Base-by-base conservation (phyloP, 2,797 vertebrate genomes). In the Adrianichthys oophorus region DNA sequence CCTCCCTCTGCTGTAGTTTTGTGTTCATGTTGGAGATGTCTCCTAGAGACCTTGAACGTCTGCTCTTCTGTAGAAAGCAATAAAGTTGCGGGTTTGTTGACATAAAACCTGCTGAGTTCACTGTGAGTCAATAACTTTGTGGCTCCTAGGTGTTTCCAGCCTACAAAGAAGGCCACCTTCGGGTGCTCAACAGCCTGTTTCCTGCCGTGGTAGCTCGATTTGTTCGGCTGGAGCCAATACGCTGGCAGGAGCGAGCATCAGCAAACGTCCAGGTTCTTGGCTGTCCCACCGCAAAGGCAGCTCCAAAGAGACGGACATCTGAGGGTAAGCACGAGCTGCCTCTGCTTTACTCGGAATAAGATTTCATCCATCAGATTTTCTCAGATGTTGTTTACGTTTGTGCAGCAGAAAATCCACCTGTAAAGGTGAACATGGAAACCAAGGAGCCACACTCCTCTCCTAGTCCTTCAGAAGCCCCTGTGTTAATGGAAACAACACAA, bases 91-190 rank as follows among this genome's bases (percentile, higher is more conserved):
- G 13, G 45, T 14, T 4, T 40, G 16, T 17, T 37, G 49, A 4
- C 32, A 15, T 2, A 40, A 1, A 15, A 21, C 41, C 16, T 40
- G 18, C 42, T 13, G 13, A 55, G 19, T 41, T 52, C 45, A 65
- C 51, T 64, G 61, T 65, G 51, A 62, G 26, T 32, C 12, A 4
- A 8, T 6, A 29, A 3, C 21, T 50, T 52, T 24, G 17, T 70
- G 53, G 48, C 68, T 56, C 40, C 18, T 67, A 96, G 94, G 75
- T 95, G 73, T 95, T 96, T 77, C 85, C 87, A 76, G 92, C 93
- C 5, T 92, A 93, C 5, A 26, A 66, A 0, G 85, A 95, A 10
- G 92, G 90, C 29, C 84, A 84, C 3, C 73, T 85, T 23, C 72
- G 74, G 32, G 93, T 91, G 15, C 89, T 89, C 68, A 95, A 95